Evolutionary conservation across 2,797 vertebrate species (phyloP).

Genomic region (Oceanodroma leucorhoa): DNA sequence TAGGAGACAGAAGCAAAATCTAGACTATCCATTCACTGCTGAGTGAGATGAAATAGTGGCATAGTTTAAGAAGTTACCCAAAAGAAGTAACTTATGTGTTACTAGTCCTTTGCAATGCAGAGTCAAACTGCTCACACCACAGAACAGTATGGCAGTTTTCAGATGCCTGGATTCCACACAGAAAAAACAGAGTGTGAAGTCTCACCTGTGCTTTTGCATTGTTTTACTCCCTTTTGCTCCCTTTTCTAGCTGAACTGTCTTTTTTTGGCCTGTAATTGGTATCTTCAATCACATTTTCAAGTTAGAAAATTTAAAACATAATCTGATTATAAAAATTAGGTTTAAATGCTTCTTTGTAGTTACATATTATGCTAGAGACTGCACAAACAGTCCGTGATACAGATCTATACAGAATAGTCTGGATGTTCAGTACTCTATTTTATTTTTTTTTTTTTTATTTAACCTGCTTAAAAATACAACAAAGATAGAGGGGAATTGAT

Average conservation of each 20-base stretch:
- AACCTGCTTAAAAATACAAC: neutral
- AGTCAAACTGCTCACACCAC: too few species aligned
- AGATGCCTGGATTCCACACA: neutral
- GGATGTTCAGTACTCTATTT: too few species aligned
- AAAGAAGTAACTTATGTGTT: neutral
- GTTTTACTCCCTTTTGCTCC: neutral
- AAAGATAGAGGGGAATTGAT: neutral
- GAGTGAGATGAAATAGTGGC: neutral
- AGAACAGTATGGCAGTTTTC: neutral
- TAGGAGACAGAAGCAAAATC: neutral
- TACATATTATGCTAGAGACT: neutral
- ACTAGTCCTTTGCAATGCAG: neutral
- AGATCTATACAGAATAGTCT: neutral
- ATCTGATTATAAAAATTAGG: neutral
- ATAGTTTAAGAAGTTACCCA: neutral
- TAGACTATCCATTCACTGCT: neutral
- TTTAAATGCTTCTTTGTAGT: neutral
- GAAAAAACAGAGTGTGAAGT: neutral
- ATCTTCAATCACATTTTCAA: neutral
- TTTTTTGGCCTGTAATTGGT: neutral
- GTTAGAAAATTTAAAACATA: neutral
- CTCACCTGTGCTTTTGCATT: neutral
- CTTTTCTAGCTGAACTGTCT: neutral
- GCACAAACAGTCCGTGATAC: neutral
- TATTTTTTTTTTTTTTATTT: neutral